Evolutionary conservation across 2,888 invertebrate species (phyloP).

Genomic region (Diaperis boleti): DNA sequence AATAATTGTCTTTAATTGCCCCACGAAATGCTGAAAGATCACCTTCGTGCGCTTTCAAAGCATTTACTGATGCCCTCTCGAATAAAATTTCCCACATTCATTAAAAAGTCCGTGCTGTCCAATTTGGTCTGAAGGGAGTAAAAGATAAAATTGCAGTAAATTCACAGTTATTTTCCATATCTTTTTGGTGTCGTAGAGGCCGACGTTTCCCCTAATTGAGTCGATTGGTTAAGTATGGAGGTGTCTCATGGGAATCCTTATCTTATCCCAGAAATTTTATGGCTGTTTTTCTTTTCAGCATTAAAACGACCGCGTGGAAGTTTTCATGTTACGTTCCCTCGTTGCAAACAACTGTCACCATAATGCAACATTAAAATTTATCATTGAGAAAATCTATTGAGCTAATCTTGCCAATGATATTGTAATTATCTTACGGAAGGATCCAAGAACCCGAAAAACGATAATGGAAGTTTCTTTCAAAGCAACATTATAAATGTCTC

Average conservation of each 20-base stretch:
- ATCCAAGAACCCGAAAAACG: not conserved
- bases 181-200: not conserved
- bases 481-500: not conserved
- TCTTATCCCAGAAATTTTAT: slow-evolving; percentile 18
- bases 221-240: slow-evolving; percentile 9
- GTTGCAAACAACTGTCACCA: slow-evolving; percentile 6
- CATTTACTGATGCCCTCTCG: not conserved
- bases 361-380: slow-evolving; percentile 23
- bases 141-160: not conserved
- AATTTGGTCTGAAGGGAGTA: not conserved
- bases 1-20: too few species aligned
- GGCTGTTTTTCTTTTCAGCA: slow-evolving; percentile 20
- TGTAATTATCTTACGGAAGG: not conserved
- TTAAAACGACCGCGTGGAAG: slow-evolving; percentile 10
- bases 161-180: not conserved
- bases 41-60: too few species aligned
- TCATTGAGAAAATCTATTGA: slow-evolving; percentile 19
- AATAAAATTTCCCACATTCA: not conserved
- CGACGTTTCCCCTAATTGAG: not conserved
- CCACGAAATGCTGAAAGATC: too few species aligned
- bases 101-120: slow-evolving; percentile 1
- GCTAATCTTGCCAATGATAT: slow-evolving; percentile 1
- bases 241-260: not conserved
- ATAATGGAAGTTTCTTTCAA: not conserved
- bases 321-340: slow-evolving; percentile 9